Evolutionary conservation across 2,797 vertebrate genomes (phyloP).

Genomic region (Astyanax mexicanus): DNA sequence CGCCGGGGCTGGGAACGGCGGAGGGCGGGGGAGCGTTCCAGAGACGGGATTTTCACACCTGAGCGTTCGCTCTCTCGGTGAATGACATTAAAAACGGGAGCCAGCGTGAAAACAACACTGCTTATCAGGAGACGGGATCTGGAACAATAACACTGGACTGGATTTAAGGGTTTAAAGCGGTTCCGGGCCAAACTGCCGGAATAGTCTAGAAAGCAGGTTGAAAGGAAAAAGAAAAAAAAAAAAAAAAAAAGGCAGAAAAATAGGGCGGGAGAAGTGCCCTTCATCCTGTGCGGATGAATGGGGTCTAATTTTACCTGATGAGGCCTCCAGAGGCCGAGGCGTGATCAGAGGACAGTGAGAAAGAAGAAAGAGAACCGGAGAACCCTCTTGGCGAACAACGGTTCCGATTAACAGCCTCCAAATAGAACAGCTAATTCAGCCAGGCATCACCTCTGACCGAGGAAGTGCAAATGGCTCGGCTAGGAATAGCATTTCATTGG

Average conservation of each 20-base stretch:
- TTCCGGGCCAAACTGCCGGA: neutral
- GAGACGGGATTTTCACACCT: constrained; percentile 41
- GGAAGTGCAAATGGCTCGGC: constrained; percentile 3
- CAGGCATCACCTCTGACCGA: constrained; percentile 19
- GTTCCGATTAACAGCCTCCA: constrained; percentile 13
- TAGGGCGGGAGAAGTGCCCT: too few species aligned
- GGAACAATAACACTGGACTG: neutral
- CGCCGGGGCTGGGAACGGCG: neutral
- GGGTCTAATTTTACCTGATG: neutral
- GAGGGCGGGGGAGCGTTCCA: neutral
- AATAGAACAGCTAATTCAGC: constrained; percentile 27
- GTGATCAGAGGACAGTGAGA: too few species aligned
- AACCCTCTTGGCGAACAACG: constrained; percentile 1
- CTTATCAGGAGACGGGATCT: constrained; percentile 22
- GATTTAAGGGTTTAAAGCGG: neutral
- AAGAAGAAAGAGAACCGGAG: neutral
- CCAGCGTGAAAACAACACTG: constrained; percentile 21
- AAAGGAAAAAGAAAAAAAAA: neutral
- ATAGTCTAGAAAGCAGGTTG: neutral
- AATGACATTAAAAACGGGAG: constrained; percentile 6
- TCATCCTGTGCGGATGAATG: neutral
- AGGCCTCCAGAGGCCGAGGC: too few species aligned
- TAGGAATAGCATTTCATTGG: neutral
- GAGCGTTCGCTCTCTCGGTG: constrained; percentile 4
- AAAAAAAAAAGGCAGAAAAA: too few species aligned